Percentiles rank a stretch among this genome's conserved stretches.
Evolutionary conservation across 30 jellyfish, hydroid and myxozoan genomes (phyloP).

Genomic region (Pelagia noctiluca): DNA sequence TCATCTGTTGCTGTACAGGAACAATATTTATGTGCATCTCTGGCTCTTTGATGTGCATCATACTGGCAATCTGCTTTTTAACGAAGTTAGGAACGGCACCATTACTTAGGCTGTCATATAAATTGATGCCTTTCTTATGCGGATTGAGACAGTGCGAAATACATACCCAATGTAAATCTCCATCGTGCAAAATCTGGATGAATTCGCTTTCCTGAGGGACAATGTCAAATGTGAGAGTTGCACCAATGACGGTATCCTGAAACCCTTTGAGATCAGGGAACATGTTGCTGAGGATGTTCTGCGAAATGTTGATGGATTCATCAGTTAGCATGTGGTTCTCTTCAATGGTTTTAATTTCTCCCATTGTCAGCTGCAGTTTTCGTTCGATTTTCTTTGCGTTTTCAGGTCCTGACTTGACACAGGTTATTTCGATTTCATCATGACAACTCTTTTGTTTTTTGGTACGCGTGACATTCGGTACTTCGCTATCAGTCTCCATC

Average conservation of each 20-base stretch:
- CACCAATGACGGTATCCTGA: constrained; percentile 28
- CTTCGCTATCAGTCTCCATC: not conserved
- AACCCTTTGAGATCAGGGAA: not conserved
- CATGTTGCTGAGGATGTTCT: not conserved
- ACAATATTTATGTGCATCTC: constrained; percentile 1
- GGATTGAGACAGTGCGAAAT: not conserved
- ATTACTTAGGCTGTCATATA: constrained; percentile 19
- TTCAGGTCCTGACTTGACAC: not conserved
- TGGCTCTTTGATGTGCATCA: not conserved
- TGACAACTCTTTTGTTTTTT: not conserved
- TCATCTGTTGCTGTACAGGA: constrained; percentile 39
- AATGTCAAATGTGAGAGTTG: not conserved
- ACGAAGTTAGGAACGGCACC: not conserved
- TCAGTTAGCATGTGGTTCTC: constrained; percentile 7
- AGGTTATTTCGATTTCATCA: not conserved
- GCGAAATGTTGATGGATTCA: constrained; percentile 23
- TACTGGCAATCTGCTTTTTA: constrained; percentile 29
- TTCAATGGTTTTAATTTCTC: constrained; percentile 1
- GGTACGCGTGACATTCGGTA: not conserved
- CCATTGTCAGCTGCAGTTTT: not conserved
- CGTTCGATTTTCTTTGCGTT: not conserved
- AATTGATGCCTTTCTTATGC: not conserved
- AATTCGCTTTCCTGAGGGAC: constrained; percentile 3
- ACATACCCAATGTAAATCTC: constrained; percentile 29
- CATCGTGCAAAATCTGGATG: constrained; percentile 43